Conservation (phyloP, 1,140 invertebrate species). For the Leguminivora glycinivorella region DNA sequence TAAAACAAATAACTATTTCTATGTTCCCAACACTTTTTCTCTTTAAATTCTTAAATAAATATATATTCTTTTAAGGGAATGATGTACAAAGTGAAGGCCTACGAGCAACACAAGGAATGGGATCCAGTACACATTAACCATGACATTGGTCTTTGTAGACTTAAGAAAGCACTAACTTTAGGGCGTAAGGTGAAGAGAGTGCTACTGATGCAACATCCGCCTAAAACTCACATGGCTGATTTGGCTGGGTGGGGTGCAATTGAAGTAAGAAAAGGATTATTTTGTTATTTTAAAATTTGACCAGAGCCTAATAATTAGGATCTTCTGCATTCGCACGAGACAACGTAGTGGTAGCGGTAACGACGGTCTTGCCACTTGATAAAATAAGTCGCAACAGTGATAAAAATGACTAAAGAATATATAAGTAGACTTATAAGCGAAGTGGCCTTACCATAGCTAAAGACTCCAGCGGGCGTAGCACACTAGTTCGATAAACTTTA, state of each 20-base stretch:
- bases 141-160: slow-evolving; percentile 14
- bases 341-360: no score
- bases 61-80: neutral
- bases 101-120: neutral
- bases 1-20: no score
- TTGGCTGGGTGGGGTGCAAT: slow-evolving; percentile 20
- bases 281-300: no score
- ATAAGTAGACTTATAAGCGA: no score
- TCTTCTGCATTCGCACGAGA: no score
- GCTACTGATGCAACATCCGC: neutral
- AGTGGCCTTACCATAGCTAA: no score
- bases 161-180: neutral
- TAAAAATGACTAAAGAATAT: no score
- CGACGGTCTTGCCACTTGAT: neutral
- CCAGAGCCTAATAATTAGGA: no score
- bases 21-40: no score
- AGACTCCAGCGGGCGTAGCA: no score
- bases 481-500: no score
- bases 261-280: neutral
- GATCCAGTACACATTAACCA: neutral
- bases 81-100: neutral
- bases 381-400: neutral
- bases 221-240: neutral
- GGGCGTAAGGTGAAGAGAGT: slow-evolving; percentile 13
- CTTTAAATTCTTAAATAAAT: neutral